A percentile compares a stretch with the other conserved stretches of the same genome.
Evolutionary conservation across 1,140 invertebrate species (phyloP).

Genomic region (Kradibia gibbosae): DNA sequence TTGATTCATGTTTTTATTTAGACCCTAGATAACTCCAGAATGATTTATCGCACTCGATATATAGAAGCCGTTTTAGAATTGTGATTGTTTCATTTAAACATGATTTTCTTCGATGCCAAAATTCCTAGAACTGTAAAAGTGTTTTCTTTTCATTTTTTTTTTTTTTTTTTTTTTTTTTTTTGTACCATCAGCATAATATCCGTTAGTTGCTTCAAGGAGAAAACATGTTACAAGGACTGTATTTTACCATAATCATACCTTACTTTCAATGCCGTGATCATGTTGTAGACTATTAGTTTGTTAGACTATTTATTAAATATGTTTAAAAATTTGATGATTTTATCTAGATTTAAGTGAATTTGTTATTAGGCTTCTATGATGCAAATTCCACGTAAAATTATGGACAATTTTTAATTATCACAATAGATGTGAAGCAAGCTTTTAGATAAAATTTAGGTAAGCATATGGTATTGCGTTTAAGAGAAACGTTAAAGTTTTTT

Average conservation of each 20-base stretch:
- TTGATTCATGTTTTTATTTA: conserved; percentile 53
- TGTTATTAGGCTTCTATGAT: not conserved
- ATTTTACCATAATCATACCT: not conserved
- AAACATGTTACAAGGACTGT: not conserved
- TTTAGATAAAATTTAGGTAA: too few relatives aligned
- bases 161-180: not conserved
- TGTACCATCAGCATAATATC: not conserved
- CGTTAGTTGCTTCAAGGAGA: not conserved
- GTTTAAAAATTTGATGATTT: not conserved
- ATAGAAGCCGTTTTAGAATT: not conserved
- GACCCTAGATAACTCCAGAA: not conserved
- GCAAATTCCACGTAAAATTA: not conserved
- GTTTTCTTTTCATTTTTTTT: not conserved
- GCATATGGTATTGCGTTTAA: too few relatives aligned
- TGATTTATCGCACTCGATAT: not conserved
- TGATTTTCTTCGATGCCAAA: not conserved
- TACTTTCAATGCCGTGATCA: not conserved
- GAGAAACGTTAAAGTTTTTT: too few relatives aligned
- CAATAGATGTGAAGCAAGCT: too few relatives aligned
- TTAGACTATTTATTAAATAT: not conserved
- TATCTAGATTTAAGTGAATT: not conserved
- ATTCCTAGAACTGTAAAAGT: not conserved
- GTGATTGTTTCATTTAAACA: not conserved
- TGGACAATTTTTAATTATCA: too few relatives aligned
- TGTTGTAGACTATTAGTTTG: not conserved